Percentiles rank a stretch among this genome's conserved stretches.
Evolutionary conservation across 2,797 vertebrate species (phyloP).

Genomic region (Sandelia bainsii): DNA sequence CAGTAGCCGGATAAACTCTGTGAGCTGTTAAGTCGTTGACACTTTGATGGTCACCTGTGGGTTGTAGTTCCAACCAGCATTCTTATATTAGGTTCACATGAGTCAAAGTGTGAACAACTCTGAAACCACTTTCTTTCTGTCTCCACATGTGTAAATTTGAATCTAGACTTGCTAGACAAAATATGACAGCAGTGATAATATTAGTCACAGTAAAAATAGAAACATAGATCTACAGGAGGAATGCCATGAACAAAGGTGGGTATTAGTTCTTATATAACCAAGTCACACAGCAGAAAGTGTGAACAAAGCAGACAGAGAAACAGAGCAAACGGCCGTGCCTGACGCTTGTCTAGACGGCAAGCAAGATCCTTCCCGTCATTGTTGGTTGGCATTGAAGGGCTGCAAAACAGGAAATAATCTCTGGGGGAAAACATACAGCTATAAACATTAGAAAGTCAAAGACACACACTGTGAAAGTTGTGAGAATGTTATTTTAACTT

Average conservation of each 20-base stretch:
- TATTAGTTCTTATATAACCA: neutral
- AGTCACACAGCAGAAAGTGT: slow-evolving; percentile 2
- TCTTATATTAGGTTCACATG: too few relatives aligned
- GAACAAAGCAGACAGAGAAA: slow-evolving; percentile 53
- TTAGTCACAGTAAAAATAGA: neutral
- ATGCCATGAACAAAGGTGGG: neutral
- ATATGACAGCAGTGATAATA: neutral
- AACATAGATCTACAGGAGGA: neutral
- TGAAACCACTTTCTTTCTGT: too few relatives aligned
- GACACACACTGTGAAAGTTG: neutral
- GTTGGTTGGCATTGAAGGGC: slow-evolving; percentile 73
- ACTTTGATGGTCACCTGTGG: too few relatives aligned
- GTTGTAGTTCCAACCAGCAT: too few relatives aligned
- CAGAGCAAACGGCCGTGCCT: slow-evolving; percentile 45
- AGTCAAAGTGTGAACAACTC: too few relatives aligned
- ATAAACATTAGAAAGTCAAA: slow-evolving; percentile 42
- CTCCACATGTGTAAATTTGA: neutral
- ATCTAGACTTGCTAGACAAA: neutral
- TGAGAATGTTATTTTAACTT: neutral
- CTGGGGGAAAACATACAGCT: slow-evolving; percentile 55
- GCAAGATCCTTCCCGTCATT: slow-evolving; percentile 81
- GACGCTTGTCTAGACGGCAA: slow-evolving; percentile 75
- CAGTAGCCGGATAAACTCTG: too few relatives aligned
- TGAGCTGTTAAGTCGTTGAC: too few relatives aligned
- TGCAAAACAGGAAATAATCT: slow-evolving; percentile 80